phyloP scores from a whole-genome alignment of 1,140 invertebrate species.

The Vanessa tameamea region DNA sequence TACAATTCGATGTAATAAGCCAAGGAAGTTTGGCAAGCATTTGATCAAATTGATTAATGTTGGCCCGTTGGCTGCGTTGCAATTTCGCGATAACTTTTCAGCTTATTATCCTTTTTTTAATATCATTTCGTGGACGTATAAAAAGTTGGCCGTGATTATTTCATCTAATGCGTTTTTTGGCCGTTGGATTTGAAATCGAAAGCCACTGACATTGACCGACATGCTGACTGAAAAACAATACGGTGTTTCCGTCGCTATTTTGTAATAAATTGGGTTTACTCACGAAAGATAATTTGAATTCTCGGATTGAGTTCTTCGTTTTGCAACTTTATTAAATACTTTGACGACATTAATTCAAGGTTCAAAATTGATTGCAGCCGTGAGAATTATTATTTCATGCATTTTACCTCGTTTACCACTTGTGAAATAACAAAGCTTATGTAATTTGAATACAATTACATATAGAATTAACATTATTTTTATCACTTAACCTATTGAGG shows the following conservation, averaged over 20 bases:
- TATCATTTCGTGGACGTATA: not conserved
- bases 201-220: constrained; percentile 66
- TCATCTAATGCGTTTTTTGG: constrained; percentile 38
- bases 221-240: constrained; percentile 65
- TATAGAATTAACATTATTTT: constrained; percentile 1
- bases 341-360: constrained; percentile 1
- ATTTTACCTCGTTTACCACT: constrained; percentile 20
- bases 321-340: constrained; percentile 13
- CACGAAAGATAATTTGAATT: constrained; percentile 36
- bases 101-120: constrained; percentile 8
- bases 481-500: not conserved
- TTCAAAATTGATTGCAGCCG: constrained; percentile 9
- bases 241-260: constrained; percentile 43
- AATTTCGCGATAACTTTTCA: not conserved
- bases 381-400: constrained; percentile 19
- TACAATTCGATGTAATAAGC: constrained; percentile 14
- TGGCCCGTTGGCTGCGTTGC: not conserved
- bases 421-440: constrained; percentile 13
- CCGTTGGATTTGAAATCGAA: constrained; percentile 53
- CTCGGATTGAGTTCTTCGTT: constrained; percentile 17
- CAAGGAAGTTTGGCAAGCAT: constrained; percentile 12
- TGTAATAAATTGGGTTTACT: constrained; percentile 44
- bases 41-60: not conserved
- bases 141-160: constrained; percentile 18
- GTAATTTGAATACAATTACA: constrained; percentile 5